Evolutionary conservation across 2,113 vertebrate species (phyloP).

Genomic region (Loxodonta africana): DNA sequence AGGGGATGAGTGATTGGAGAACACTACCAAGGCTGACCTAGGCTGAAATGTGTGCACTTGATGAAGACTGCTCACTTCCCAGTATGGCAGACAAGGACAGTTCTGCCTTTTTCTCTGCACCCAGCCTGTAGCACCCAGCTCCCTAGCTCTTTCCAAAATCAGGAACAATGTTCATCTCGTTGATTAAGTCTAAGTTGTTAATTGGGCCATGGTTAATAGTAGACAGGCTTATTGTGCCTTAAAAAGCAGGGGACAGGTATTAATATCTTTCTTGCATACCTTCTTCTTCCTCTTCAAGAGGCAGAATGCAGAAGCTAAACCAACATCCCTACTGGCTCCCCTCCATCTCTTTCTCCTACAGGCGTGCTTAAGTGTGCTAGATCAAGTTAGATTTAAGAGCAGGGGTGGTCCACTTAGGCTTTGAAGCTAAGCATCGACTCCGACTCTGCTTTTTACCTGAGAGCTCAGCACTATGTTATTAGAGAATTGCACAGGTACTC

Average conservation of each 20-base stretch:
- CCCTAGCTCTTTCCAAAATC: background rate
- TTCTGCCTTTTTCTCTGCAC: background rate
- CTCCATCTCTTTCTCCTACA: background rate
- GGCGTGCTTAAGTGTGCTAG: background rate
- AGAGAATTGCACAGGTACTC: background rate
- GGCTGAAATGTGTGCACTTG: background rate
- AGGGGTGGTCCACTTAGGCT: background rate
- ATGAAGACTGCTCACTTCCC: background rate
- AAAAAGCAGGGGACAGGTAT: background rate
- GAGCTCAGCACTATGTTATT: too few relatives aligned
- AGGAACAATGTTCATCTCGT: background rate
- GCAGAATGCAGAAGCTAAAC: background rate
- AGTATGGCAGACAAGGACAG: background rate
- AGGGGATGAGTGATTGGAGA: background rate
- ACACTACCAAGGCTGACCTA: background rate
- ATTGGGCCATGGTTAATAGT: background rate
- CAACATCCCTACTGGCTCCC: background rate
- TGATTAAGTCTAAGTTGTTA: background rate
- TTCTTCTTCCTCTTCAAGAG: background rate
- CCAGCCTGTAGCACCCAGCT: background rate
- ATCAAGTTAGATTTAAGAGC: background rate
- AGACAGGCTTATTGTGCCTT: background rate
- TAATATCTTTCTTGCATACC: background rate
- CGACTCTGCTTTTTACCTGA: background rate
- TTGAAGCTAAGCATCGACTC: background rate